Percentiles rank a stretch among this genome's conserved stretches.
These are phyloP conservation scores for Cichlasoma orientale DNA, from an alignment of 2,797 vertebrate species.

Conservation along the genomic window DNA sequence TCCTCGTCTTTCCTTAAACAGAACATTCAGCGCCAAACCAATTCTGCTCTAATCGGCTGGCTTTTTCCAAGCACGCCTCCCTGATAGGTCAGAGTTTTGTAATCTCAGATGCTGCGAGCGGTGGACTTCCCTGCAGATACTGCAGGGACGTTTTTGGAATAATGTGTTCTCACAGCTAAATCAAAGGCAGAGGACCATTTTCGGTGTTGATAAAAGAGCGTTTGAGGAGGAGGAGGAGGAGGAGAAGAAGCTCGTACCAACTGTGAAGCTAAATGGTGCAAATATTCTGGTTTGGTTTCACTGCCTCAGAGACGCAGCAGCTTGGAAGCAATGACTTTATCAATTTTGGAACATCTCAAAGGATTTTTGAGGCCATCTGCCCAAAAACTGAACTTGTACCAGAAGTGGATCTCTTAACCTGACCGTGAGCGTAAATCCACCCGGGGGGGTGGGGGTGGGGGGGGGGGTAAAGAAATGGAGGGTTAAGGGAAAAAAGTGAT, in stretches of 20 bases:
- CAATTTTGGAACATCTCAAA: not conserved
- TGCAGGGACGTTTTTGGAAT: not conserved
- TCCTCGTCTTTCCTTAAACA: not conserved
- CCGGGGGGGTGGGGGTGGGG: too few relatives aligned
- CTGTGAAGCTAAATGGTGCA: not conserved
- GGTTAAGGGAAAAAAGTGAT: not conserved
- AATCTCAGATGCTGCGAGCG: not conserved
- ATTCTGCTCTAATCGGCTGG: not conserved
- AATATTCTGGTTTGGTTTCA: not conserved
- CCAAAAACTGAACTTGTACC: not conserved
- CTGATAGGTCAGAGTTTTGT: not conserved
- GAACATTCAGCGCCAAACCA: not conserved
- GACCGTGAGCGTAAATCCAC: not conserved
- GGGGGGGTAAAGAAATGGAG: not conserved
- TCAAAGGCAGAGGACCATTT: not conserved
- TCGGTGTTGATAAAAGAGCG: not conserved
- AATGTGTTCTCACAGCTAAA: not conserved
- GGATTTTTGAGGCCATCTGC: not conserved
- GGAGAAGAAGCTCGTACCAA: not conserved
- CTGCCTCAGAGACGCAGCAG: not conserved
- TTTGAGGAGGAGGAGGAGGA: not conserved
- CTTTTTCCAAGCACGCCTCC: not conserved
- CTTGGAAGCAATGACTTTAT: not conserved
- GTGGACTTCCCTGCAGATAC: not conserved
- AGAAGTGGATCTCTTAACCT: not conserved